Percentiles rank a stretch among this genome's conserved stretches.
phyloP scores from a whole-genome alignment of 2,888 invertebrate genomes.

The Achlya flavicornis region DNA sequence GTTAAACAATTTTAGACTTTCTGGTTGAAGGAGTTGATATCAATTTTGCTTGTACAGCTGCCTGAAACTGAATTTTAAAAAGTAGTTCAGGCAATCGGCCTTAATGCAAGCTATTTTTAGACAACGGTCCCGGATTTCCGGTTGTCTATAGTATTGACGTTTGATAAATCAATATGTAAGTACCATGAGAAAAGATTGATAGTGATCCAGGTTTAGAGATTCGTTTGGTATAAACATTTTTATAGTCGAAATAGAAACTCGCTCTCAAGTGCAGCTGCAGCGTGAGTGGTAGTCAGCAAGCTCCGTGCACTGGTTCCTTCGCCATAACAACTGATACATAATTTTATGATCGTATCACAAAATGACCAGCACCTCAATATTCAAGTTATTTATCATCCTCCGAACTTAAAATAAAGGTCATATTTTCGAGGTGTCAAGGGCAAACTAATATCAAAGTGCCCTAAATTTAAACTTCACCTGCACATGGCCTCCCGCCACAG shows the following conservation, averaged over 20 bases:
- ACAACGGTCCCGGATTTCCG: neutral
- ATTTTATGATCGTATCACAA: neutral
- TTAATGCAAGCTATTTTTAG: constrained; percentile 5
- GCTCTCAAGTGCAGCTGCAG: too few species aligned
- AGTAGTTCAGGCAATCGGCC: constrained; percentile 8
- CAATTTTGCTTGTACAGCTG: neutral
- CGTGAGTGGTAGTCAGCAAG: too few species aligned
- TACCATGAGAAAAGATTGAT: neutral
- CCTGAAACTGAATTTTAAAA: constrained; percentile 5
- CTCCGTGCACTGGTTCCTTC: neutral
- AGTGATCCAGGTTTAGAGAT: neutral
- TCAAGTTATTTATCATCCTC: neutral
- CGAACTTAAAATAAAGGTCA: neutral
- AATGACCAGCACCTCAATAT: neutral
- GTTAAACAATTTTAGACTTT: constrained; percentile 2
- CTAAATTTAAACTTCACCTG: constrained; percentile 4
- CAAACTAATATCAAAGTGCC: constrained; percentile 7
- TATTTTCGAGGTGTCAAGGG: neutral
- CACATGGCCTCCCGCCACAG: neutral
- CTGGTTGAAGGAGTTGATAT: neutral
- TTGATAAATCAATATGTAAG: neutral
- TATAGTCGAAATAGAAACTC: too few species aligned
- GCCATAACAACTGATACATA: too few species aligned
- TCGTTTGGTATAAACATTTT: neutral
- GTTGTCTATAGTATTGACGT: neutral